Conservation (phyloP, 2,113 vertebrate genomes). For the Neotoma lepida region DNA sequence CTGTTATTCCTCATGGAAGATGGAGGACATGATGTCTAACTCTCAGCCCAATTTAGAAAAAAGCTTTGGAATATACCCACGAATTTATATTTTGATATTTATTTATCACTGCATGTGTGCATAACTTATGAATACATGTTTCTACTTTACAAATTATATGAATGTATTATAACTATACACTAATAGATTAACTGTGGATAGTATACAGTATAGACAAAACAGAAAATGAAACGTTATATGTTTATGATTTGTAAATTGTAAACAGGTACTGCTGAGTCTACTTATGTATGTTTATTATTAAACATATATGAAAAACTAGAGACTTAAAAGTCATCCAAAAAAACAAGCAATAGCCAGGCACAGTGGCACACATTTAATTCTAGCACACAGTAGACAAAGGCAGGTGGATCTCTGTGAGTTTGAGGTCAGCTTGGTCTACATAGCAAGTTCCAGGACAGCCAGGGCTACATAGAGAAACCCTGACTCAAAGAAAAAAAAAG, state of each 20-base stretch:
- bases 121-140: neutral
- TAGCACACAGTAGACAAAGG: neutral
- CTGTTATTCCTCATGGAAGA: neutral
- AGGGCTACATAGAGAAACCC: neutral
- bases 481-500: neutral
- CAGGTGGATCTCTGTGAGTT: neutral
- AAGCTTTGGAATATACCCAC: neutral
- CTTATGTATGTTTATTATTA: neutral
- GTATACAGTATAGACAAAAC: neutral
- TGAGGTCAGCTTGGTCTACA: neutral
- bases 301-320: neutral
- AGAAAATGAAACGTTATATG: constrained; percentile 32
- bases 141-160: constrained; percentile 9
- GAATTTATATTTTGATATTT: neutral
- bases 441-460: neutral
- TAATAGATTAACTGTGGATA: constrained; percentile 5
- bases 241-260: constrained; percentile 37
- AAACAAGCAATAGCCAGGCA: neutral
- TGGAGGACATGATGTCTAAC: neutral
- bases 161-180: neutral
- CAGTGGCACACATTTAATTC: neutral
- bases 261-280: neutral
- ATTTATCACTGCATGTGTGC: constrained; percentile 15
- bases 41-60: neutral
- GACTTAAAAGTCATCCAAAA: neutral